Conservation (phyloP, 2,113 vertebrate species). For the Gnathonemus echidnorhynchus region DNA sequence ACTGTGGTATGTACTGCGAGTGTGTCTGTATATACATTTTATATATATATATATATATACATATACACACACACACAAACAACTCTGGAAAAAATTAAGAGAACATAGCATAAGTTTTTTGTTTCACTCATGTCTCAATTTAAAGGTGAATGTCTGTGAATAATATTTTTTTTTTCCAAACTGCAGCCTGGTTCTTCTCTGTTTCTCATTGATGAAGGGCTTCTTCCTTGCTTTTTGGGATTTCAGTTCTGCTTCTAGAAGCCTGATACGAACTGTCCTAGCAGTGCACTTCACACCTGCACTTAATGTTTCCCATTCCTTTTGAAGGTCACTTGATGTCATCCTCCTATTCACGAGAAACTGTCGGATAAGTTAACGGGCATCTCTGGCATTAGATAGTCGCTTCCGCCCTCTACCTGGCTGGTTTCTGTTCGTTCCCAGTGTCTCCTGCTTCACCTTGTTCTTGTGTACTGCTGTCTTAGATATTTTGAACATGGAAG, state of each 20-base stretch:
- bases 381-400: not conserved
- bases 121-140: no score
- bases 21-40: not conserved
- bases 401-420: not conserved
- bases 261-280: no score
- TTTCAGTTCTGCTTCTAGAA: no score
- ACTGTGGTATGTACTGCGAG: not conserved
- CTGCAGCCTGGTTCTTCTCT: not conserved
- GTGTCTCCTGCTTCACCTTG: no score
- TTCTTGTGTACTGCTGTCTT: no score
- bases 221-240: not conserved
- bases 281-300: no score
- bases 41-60: no score
- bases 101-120: no score
- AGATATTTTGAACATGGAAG: not conserved
- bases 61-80: not conserved
- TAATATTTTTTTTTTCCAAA: not conserved
- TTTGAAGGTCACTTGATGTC: no score
- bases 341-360: not conserved
- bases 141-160: not conserved
- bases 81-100: not conserved
- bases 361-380: not conserved
- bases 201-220: not conserved
- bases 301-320: no score
- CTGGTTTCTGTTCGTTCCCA: not conserved